Evolutionary conservation across 2,888 invertebrate species (phyloP), one percentile per base, ranked within the genome.

Genomic region (Drymonia ruficornis): DNA sequence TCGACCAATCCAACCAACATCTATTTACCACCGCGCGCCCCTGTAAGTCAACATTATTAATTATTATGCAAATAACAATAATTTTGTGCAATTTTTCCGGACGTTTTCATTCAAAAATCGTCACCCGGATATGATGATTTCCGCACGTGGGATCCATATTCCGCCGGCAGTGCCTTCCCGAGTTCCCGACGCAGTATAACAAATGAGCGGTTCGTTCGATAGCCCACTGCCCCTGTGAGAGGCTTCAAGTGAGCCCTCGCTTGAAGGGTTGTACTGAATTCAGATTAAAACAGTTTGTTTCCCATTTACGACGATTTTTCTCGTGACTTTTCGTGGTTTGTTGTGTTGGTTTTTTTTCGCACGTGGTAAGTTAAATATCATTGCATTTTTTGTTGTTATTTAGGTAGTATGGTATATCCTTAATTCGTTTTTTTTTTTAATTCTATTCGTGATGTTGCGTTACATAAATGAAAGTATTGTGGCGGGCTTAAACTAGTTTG

Each of bases 211-310:
- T 84, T 81, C 88, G 89, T 89, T 91, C 91, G 86, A 91, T 91
- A 92, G 90, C 91, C 91, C 89, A 91, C 85, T 92, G 91, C 91
- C 91, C 91, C 91, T 91, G 87, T 91, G 81, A 91, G 86, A 85
- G 84, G 80, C 80, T 84, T 83, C 80, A 80, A 85, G 83, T 66
- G 68, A 70, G 65, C 69, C 65, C 70, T 70, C 65, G 48, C 58
- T 74, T 85, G 81, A 89, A 90, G 89, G 89, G 88, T 88, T 87
- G 84, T 79, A 78, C 79, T 83, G 77, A 84, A 64, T 68, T 73
- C 56, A 63, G 62, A 73, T 73, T 68, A 70, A 63, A 64, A 58
- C 59, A 59, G 62, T 69, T 71, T 69, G 70, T 71, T 70, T 61
- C 60, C 23, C 28, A 36, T 23, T 40, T 13, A 45, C 15, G 19